phyloP scores from a whole-genome alignment of 2,888 invertebrate genomes.

The Oeneis ivallda region DNA sequence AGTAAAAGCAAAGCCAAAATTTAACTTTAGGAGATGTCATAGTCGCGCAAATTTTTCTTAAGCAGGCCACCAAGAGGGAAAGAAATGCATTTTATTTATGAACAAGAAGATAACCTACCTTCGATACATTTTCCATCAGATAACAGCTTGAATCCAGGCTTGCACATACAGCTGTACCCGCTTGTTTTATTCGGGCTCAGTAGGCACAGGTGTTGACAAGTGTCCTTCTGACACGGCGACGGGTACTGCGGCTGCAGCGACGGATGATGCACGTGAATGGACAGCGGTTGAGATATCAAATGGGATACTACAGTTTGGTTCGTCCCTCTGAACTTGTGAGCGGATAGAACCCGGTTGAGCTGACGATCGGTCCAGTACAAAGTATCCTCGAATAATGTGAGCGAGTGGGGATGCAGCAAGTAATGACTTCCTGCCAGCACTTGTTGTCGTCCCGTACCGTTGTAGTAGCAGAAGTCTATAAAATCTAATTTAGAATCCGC shows the following conservation, averaged over 20 bases:
- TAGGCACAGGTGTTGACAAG: conserved; percentile 95
- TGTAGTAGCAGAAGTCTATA: conserved; percentile 98
- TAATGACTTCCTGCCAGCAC: conserved; percentile 95
- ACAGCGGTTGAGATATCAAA: conserved; percentile 95
- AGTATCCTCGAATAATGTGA: conserved; percentile 97
- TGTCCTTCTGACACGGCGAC: conserved; percentile 86
- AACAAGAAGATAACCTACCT: conserved; percentile 51
- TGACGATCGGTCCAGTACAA: conserved; percentile 98
- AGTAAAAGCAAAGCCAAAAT: too few species aligned
- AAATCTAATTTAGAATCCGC: conserved; percentile 98
- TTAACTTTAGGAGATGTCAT: too few species aligned
- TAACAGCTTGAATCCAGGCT: conserved; percentile 89
- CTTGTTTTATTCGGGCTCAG: conserved; percentile 87
- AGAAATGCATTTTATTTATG: neutral
- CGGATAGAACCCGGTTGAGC: conserved; percentile 92
- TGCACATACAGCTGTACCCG: conserved; percentile 95
- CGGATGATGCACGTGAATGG: conserved; percentile 97
- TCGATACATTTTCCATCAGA: conserved; percentile 88
- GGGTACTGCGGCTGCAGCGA: conserved; percentile 91
- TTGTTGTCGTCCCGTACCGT: conserved; percentile 94
- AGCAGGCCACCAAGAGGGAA: neutral
- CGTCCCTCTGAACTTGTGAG: conserved; percentile 94
- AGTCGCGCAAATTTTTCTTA: neutral
- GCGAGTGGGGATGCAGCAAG: conserved; percentile 95
- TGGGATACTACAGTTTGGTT: conserved; percentile 97